Evolutionary conservation across 2,113 vertebrate genomes (phyloP), one percentile per base, ranked within the genome.

Genomic region (Octodon degus): DNA sequence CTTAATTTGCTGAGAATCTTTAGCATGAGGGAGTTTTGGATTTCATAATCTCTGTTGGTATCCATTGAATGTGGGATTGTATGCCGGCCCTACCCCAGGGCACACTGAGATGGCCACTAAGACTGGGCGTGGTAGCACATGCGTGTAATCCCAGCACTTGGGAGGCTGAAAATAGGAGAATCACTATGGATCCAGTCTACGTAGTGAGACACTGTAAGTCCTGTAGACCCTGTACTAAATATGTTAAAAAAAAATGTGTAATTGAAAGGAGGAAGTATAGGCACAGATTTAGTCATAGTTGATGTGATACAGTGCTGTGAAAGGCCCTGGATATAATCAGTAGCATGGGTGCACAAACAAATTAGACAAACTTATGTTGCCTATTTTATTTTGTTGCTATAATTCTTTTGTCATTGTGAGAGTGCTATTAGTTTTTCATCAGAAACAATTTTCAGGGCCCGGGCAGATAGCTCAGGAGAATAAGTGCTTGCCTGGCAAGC

Each of bases 1-100:
- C 30, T 2, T 95, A 85, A 94, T 83, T 91, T 92, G 50, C 86
- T 96, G 80, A 79, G 27, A 94, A 77, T 79, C 92, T 90, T 95
- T 92, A 84, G 82, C 16, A 72, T 72, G 90, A 94, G 30, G 93
- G 34, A 53, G 10, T 93, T 4, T 96, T 93, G 25, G 40, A 76
- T 88, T 90, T 97, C 67, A 91, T 4, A 40, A 84, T 10, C 30
- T 83, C 43, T 43, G 53, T 90, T 83, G 65, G 13, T 84, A 74
- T 88, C n/a, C 22, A 72, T 19, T 88, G 32, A 82, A 55, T 74
- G 25, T 94, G 13, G 34, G 93, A 82, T 86, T 94, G 40, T 13
- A 55, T 55, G 53, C 53, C 12, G 2, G 53, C 53, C 53, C 53
- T 14, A 13, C 53, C 53, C 53, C 53, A 13, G 53, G 53, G 53